These are phyloP conservation scores for Pseudochirops corinnae DNA, from an alignment of 2,797 vertebrate genomes.

Conservation along the genomic window DNA sequence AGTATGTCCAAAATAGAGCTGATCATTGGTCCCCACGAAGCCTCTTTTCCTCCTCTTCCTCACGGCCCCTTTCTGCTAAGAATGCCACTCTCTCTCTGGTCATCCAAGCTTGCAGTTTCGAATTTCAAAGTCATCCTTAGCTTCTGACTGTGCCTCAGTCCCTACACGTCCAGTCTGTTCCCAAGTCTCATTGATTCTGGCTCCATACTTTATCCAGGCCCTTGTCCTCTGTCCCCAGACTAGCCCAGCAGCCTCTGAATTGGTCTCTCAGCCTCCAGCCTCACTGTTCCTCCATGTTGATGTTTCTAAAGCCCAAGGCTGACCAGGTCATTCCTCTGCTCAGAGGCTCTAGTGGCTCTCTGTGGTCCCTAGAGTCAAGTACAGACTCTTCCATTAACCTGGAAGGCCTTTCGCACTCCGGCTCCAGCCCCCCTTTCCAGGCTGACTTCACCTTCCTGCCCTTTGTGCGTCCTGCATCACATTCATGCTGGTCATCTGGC, in stretches of 20 bases:
- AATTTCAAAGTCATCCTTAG: background rate
- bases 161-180: background rate
- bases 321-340: background rate
- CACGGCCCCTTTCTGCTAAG: too few relatives aligned
- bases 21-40: too few relatives aligned
- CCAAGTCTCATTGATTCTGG: too few relatives aligned
- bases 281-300: background rate
- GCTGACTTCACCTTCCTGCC: background rate
- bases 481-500: background rate
- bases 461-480: background rate
- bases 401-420: background rate
- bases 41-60: background rate
- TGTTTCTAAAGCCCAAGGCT: background rate
- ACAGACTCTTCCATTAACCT: background rate
- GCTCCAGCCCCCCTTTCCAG: background rate
- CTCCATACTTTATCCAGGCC: too few relatives aligned
- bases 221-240: background rate
- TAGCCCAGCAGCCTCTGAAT: background rate
- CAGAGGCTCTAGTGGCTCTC: background rate
- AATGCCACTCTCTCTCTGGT: rapidly evolving
- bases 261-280: background rate
- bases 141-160: background rate
- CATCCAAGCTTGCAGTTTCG: background rate
- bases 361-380: background rate
- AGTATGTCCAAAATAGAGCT: too few relatives aligned